A percentile compares a stretch with the other conserved stretches of the same genome.
Evolutionary conservation across 2,113 vertebrate species (phyloP).

Genomic region (Miniopterus natalensis): DNA sequence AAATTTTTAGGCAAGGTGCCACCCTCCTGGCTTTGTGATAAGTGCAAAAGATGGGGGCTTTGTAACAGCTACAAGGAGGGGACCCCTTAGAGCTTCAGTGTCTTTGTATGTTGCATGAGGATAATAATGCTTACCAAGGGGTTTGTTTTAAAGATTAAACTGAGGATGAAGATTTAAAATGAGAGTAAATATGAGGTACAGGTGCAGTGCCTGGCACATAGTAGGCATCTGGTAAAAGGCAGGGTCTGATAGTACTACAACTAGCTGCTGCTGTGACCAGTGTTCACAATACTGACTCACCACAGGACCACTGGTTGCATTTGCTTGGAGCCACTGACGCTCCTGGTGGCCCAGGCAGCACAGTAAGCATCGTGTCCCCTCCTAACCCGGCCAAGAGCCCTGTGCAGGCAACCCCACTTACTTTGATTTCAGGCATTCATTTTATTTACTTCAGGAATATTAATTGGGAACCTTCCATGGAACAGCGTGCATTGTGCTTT

Average conservation of each 20-base stretch:
- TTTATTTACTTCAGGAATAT: not conserved
- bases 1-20: not conserved
- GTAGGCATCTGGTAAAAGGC: not conserved
- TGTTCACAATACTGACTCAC: not conserved
- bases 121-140: constrained; percentile 71
- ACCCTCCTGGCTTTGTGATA: not conserved
- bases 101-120: not conserved
- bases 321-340: not conserved
- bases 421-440: not conserved
- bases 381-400: not conserved
- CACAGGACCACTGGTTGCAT: accelerated
- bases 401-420: accelerated
- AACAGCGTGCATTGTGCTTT: not conserved
- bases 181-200: not conserved
- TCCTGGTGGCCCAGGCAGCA: too few relatives aligned
- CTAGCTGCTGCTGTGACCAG: accelerated
- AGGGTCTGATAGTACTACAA: too few relatives aligned
- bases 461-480: not conserved
- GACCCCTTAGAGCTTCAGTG: not conserved
- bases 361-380: too few relatives aligned
- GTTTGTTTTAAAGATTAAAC: not conserved
- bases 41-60: not conserved
- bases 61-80: not conserved
- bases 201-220: too few relatives aligned
- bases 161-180: not conserved